phyloP scores from a whole-genome alignment of 2,888 invertebrate genomes.

The Drosophila infuscata region DNA sequence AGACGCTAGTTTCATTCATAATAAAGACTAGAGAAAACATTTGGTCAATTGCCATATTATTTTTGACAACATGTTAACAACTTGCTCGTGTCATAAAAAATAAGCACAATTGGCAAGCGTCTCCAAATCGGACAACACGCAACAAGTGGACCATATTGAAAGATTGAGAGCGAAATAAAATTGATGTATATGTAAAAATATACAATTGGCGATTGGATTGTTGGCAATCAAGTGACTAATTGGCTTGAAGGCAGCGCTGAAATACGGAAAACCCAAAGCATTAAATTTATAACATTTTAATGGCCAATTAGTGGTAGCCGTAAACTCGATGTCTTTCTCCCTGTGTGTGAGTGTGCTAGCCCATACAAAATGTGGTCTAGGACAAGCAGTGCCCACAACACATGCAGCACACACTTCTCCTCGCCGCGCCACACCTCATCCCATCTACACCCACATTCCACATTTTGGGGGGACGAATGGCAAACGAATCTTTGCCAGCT shows the following conservation, averaged over 20 bases:
- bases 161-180: slow-evolving; percentile 4
- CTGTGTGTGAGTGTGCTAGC: slow-evolving; percentile 5
- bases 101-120: background rate
- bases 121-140: background rate
- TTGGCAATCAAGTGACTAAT: slow-evolving; percentile 50
- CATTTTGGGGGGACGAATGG: slow-evolving; percentile 1
- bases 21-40: background rate
- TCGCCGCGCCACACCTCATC: background rate
- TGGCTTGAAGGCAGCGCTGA: slow-evolving; percentile 38
- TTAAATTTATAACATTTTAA: slow-evolving; percentile 77
- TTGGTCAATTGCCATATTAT: slow-evolving; percentile 22
- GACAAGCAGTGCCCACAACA: slow-evolving; percentile 29
- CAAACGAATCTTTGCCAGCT: slow-evolving; percentile 36
- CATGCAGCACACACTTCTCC: slow-evolving; percentile 7
- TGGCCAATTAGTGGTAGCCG: slow-evolving; percentile 76
- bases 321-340: slow-evolving; percentile 45
- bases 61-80: background rate
- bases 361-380: slow-evolving; percentile 42
- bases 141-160: slow-evolving; percentile 12
- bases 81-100: background rate
- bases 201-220: slow-evolving; percentile 31
- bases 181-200: background rate
- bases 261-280: slow-evolving; percentile 67
- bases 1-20: background rate
- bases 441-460: slow-evolving; percentile 2